phyloP scores from a whole-genome alignment of 1,140 invertebrate species.

The Daktulosphaira vitifoliae region DNA sequence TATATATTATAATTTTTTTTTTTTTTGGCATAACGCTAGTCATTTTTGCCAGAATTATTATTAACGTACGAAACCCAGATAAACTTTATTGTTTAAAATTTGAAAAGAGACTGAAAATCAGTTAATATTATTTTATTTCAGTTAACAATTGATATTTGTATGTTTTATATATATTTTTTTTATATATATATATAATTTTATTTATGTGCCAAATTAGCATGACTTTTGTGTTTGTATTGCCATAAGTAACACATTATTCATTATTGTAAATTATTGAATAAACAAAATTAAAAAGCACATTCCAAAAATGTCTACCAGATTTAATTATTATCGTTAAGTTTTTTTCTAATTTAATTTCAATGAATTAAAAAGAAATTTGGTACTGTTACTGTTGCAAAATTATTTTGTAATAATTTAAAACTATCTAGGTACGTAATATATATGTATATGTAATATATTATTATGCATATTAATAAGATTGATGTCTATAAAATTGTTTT shows the following conservation, averaged over 20 bases:
- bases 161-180: conserved; percentile 8
- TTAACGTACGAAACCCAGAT: conserved; percentile 25
- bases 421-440: conserved; percentile 16
- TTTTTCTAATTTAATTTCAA: conserved; percentile 31
- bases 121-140: conserved; percentile 31
- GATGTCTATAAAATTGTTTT: conserved; percentile 32
- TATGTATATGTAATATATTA: conserved; percentile 11
- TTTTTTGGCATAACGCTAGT: conserved; percentile 31
- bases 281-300: conserved; percentile 21
- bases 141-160: conserved; percentile 12
- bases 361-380: conserved; percentile 26
- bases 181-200: conserved; percentile 10
- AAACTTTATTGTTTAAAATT: conserved; percentile 31
- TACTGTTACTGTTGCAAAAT: conserved; percentile 29
- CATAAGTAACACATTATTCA: conserved; percentile 21
- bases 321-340: conserved; percentile 26
- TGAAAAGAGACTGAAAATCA: conserved; percentile 30
- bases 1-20: conserved; percentile 23
- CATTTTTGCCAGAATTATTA: conserved; percentile 28
- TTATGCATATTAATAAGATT: conserved; percentile 24
- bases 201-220: conserved; percentile 30
- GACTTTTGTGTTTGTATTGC: conserved; percentile 17
- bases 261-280: conserved; percentile 12
- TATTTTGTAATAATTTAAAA: conserved; percentile 31
- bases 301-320: conserved; percentile 32